phyloP scores from a whole-genome alignment of 2,888 invertebrate species.

The Hirtodrosophila trivittata region DNA sequence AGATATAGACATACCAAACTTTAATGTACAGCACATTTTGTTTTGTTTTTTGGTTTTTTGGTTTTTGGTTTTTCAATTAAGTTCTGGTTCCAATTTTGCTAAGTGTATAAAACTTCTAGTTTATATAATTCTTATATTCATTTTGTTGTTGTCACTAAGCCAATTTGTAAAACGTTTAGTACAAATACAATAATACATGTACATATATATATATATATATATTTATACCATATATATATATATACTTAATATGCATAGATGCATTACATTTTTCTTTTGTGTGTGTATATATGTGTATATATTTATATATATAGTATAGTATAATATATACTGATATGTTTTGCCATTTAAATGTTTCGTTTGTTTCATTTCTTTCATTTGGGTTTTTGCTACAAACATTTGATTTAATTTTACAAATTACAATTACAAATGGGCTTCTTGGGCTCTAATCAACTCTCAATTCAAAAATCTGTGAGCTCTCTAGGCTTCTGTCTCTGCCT shows the following conservation, averaged over 20 bases:
- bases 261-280: constrained; percentile 45
- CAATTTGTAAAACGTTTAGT: constrained; percentile 80
- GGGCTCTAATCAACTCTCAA: constrained; percentile 11
- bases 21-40: constrained; percentile 59
- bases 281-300: constrained; percentile 50
- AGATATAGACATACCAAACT: constrained; percentile 79
- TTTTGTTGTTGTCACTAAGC: constrained; percentile 50
- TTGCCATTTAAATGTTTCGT: constrained; percentile 69
- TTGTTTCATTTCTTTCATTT: constrained; percentile 22
- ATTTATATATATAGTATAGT: constrained; percentile 41
- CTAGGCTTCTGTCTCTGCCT: no score
- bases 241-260: constrained; percentile 55
- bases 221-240: constrained; percentile 41
- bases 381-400: not conserved
- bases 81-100: constrained; percentile 64
- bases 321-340: constrained; percentile 77
- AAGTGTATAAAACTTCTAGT: constrained; percentile 70
- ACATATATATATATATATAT: constrained; percentile 59
- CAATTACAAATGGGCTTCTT: constrained; percentile 2
- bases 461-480: constrained; percentile 52
- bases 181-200: constrained; percentile 75
- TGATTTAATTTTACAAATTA: constrained; percentile 25
- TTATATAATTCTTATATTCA: constrained; percentile 37
- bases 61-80: constrained; percentile 12
- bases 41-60: constrained; percentile 23